Evolutionary conservation across 2,888 invertebrate species (phyloP), one percentile per base, ranked within the genome.

Genomic region (Apamea monoglypha): DNA sequence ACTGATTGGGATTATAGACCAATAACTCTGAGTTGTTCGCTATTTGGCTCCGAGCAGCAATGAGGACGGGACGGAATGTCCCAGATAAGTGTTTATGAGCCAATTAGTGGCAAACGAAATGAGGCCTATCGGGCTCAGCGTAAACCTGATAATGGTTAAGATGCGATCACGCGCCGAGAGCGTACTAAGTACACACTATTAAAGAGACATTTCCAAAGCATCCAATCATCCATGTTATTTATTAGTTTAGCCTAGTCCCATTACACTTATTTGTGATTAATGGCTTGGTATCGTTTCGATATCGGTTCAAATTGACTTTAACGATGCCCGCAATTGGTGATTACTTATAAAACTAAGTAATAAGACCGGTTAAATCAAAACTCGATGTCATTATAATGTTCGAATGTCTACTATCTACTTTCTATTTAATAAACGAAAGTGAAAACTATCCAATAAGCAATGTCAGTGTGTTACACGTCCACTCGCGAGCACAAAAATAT

Each of bases 11-110:
- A 92, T 93, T 92, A 93, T 91, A 90, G 88, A 87, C 81, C 88
- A 91, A 92, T 92, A 92, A 93, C 89, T 91, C 88, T 83, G 90
- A 91, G 90, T 92, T 90, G 91, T 91, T 91, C 90, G 92, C 93
- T 92, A 93, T 95, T 94, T 94, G 92, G 93, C 92, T 92, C 89
- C 81, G 87, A 90, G 91, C 88, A 87, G 90, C 92, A 92, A 92
- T 92, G 91, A 91, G 91, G 91, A 90, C 90, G 90, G 92, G 90
- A 90, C 91, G 91, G 91, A 93, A 92, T 92, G 93, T 93, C 91
- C 92, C 93, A 93, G 95, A 96, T 95, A 95, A 95, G 94, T 95
- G 94, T 95, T 95, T 95, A 95, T 94, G 90, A 92, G 88, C 91
- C 94, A 95, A 95, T 95, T 95, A 95, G 94, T 92, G 93, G 92